Evolutionary conservation across 2,888 invertebrate genomes (phyloP), one percentile per base, ranked within the genome.

Genomic region (Schrankia costaestrigalis): DNA sequence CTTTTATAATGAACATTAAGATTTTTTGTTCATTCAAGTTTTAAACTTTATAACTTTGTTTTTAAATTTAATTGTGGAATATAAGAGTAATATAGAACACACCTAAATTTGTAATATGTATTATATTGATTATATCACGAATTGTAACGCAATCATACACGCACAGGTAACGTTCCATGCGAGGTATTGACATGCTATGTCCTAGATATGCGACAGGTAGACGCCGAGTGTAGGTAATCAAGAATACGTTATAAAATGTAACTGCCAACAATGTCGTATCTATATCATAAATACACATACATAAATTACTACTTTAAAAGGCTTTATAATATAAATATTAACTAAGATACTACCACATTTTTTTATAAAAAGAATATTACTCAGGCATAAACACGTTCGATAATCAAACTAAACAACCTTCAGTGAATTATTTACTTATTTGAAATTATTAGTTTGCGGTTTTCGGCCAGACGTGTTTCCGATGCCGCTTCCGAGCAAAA

Each of bases 391-490:
- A 63, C 60, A 59, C 54, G 52, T 60, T 64, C 42, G 45, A 37
- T 40, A 60, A 43, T 65, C 70, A 46, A 59, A 62, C 58, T 50
- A 60, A 66, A 58, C 62, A 70, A 65, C 77, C 78, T 77, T 75
- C 70, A 67, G 60, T 68, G 71, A 71, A 78, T 82, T 78, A 76
- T 81, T 81, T 79, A 57, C 51, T 57, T 57, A 77, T 78, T 81
- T 74, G 71, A 84, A 84, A 83, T 81, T 78, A 76, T 76, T 77
- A 72, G 61, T 64, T 75, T 86, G 87, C 73, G 85, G 86, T 87
- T 82, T 68, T 78, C 64, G 72, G 72, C 64, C 72, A 83, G 81
- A 84, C 85, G 84, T 82, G 83, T 81, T 81, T 86, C 86, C 84
- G 74, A 76, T 57, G 74, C 74, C 71, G 78, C 75, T 86, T 86